Evolutionary conservation across 2,113 vertebrate species (phyloP).

Genomic region (Sterna hirundo): DNA sequence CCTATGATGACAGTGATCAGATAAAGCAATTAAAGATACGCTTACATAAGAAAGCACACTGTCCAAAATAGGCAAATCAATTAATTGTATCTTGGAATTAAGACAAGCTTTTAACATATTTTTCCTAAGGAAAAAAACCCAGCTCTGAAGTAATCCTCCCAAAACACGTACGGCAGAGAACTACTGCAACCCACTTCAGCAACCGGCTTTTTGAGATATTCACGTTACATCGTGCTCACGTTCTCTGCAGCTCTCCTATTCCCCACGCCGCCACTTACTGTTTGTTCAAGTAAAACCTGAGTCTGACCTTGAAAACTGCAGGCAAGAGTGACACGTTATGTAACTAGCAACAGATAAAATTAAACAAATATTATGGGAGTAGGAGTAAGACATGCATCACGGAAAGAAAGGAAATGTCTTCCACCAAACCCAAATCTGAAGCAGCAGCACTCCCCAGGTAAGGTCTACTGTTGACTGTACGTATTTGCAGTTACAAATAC

Average conservation of each 20-base stretch:
- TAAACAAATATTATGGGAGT: not conserved
- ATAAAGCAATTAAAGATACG: not conserved
- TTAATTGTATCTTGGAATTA: not conserved
- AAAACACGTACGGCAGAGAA: accelerated
- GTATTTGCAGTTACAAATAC: not conserved
- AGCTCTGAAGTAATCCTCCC: not conserved
- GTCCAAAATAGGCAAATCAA: not conserved
- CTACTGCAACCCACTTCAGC: accelerated
- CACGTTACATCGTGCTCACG: accelerated
- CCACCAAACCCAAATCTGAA: accelerated
- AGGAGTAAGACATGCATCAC: not conserved
- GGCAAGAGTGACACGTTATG: not conserved
- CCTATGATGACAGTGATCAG: accelerated
- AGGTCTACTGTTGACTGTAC: not conserved
- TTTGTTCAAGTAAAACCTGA: not conserved
- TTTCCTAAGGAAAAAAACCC: not conserved
- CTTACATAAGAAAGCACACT: not conserved
- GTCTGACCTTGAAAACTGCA: not conserved
- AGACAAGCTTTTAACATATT: not conserved
- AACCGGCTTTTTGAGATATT: accelerated
- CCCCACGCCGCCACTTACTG: not conserved
- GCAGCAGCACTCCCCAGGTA: not conserved
- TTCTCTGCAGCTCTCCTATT: not conserved
- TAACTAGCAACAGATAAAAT: not conserved
- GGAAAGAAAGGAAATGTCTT: not conserved